Conservation (phyloP, 2,113 vertebrate genomes). For the Oxyruncus cristatus region DNA sequence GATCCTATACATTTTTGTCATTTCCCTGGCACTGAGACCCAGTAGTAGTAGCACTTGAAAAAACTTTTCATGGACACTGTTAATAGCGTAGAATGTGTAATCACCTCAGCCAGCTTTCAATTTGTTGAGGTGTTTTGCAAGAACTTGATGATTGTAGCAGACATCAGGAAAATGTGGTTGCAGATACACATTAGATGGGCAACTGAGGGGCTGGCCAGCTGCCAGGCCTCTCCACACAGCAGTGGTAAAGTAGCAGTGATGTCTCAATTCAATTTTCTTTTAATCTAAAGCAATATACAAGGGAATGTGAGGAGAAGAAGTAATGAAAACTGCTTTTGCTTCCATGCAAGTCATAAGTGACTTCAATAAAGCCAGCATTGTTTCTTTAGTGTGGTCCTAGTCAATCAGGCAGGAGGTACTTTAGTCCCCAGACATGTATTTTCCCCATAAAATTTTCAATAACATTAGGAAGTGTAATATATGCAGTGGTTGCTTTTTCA, state of each 20-base stretch:
- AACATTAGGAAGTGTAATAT: not conserved
- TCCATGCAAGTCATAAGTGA: not conserved
- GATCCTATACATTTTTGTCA: not conserved
- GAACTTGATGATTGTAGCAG: not conserved
- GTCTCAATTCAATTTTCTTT: not conserved
- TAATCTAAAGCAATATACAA: not conserved
- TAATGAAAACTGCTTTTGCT: not conserved
- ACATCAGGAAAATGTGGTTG: not conserved
- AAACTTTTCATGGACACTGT: not conserved
- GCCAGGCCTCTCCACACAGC: not conserved
- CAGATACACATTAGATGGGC: not conserved
- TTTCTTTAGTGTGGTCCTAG: not conserved
- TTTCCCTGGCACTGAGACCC: rapidly evolving
- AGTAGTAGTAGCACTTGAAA: not conserved
- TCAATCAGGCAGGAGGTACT: not conserved
- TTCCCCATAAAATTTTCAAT: not conserved
- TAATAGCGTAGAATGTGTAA: not conserved
- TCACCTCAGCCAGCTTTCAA: not conserved
- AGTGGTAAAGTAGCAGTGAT: not conserved
- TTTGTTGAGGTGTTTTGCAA: not conserved
- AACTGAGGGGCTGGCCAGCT: not conserved
- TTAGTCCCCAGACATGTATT: not conserved
- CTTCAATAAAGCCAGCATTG: not conserved
- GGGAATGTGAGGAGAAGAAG: not conserved
- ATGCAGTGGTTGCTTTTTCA: not conserved